A percentile compares a stretch with the other conserved stretches of the same genome.
phyloP scores from a whole-genome alignment of 2,113 vertebrate species.

The Colinus virginianus region DNA sequence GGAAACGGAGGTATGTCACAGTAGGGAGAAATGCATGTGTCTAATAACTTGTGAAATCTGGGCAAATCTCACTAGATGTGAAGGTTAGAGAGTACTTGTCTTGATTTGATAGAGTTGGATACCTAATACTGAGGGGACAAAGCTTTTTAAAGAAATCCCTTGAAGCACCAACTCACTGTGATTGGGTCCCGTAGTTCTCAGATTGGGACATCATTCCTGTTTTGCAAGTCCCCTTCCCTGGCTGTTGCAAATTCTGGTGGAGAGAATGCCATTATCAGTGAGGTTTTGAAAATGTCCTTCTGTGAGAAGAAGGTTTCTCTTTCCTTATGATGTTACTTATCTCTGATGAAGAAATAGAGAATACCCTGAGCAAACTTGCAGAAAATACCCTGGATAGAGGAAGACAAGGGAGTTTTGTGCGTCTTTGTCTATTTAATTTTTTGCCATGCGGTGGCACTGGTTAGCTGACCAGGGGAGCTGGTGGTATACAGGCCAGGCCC shows the following conservation, averaged over 20 bases:
- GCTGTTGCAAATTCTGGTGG: neutral
- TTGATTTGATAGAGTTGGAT: neutral
- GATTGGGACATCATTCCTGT: accelerated
- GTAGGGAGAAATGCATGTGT: neutral
- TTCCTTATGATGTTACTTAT: neutral
- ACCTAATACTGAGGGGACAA: neutral
- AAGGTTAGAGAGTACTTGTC: neutral
- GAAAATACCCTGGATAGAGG: neutral
- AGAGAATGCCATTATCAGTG: neutral
- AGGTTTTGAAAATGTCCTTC: neutral
- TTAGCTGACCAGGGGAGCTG: neutral
- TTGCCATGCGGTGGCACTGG: conserved; percentile 40
- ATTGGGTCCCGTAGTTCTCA: neutral
- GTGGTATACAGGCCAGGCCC: neutral
- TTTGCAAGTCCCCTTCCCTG: neutral
- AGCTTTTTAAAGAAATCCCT: neutral
- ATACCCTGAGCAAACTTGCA: accelerated
- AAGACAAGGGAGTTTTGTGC: accelerated
- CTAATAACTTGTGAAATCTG: neutral
- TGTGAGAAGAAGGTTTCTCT: neutral
- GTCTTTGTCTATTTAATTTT: neutral
- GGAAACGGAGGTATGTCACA: neutral
- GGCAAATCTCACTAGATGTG: neutral
- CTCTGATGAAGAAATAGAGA: accelerated
- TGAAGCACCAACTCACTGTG: neutral